phyloP scores from a whole-genome alignment of 2,797 vertebrate species.

The Danio albolineatus region DNA sequence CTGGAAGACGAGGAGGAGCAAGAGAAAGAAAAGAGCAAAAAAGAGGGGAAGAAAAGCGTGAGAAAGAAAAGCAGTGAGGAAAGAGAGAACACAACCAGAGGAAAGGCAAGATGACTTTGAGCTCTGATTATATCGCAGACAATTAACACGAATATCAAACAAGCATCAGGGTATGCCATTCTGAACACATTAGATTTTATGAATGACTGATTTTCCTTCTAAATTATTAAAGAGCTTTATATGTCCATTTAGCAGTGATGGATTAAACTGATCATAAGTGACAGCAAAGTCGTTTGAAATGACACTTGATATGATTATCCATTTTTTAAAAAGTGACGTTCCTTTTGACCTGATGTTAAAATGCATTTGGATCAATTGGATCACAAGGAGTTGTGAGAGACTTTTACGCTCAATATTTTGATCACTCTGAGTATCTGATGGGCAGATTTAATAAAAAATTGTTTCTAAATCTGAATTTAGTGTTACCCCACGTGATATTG shows the following conservation, averaged over 20 bases:
- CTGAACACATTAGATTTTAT: background rate
- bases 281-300: background rate
- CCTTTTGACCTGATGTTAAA: no score
- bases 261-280: background rate
- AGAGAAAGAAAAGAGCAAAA: slow-evolving; percentile 25
- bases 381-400: no score
- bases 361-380: no score
- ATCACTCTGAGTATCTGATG: no score
- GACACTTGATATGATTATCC: no score
- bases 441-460: no score
- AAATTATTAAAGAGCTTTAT: no score
- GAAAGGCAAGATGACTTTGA: slow-evolving; percentile 64
- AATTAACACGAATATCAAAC: background rate
- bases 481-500: no score
- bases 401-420: no score
- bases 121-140: background rate
- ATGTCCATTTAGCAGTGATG: background rate
- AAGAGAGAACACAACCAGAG: slow-evolving; percentile 26
- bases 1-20: slow-evolving; percentile 68
- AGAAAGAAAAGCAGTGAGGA: slow-evolving; percentile 50
- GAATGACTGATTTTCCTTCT: no score
- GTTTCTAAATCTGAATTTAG: no score
- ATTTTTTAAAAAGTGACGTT: background rate
- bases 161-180: background rate
- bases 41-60: slow-evolving; percentile 52